These are phyloP conservation scores for Eurystomus gularis DNA, from an alignment of 2,113 vertebrate species.

Conservation along the genomic window DNA sequence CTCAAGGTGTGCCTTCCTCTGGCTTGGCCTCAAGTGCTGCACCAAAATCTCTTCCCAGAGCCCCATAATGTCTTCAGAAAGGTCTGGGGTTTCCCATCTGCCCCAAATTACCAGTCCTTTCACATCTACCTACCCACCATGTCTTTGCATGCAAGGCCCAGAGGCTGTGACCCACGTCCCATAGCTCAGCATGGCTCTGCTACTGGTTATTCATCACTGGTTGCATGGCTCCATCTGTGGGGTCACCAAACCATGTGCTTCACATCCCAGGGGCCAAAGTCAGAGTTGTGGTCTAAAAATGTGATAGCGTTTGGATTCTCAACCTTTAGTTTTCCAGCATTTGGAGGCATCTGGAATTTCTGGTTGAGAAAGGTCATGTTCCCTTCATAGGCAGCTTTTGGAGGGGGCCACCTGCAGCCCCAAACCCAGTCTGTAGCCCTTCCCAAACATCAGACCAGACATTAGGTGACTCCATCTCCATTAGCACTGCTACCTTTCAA, in stretches of 20 bases:
- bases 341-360: neutral
- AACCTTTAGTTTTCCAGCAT: neutral
- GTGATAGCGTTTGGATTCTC: neutral
- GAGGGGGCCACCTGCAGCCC: neutral
- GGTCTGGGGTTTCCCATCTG: neutral
- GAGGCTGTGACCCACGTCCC: neutral
- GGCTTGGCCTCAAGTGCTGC: neutral
- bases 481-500: neutral
- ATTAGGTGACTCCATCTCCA: neutral
- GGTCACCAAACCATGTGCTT: neutral
- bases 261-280: neutral
- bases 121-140: neutral
- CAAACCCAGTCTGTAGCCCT: neutral
- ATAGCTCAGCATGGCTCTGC: neutral
- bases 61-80: neutral
- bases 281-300: neutral
- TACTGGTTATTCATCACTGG: neutral
- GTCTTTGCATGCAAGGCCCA: fast-evolving
- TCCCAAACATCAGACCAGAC: neutral
- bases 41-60: neutral
- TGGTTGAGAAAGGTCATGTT: neutral
- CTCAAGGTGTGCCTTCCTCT: neutral
- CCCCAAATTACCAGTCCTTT: neutral
- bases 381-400: neutral
- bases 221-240: neutral